These are phyloP conservation scores for Pseudomyrmex gracilis DNA, from an alignment of 1,140 invertebrate genomes.

Conservation along the genomic window DNA sequence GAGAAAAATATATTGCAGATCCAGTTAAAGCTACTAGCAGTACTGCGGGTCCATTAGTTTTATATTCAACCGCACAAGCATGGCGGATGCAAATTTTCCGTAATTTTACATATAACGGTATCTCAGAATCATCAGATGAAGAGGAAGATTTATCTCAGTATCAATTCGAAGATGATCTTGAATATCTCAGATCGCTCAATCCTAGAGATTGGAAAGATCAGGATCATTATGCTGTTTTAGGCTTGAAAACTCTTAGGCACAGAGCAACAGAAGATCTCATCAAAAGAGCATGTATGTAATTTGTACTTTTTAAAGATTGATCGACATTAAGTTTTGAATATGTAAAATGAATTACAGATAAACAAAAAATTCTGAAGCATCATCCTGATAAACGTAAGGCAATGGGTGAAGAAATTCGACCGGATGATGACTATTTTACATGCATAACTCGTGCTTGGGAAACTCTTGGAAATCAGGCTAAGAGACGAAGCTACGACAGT, in stretches of 20 bases:
- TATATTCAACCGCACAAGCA: constrained; percentile 79
- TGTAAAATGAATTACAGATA: constrained; percentile 86
- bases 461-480: constrained; percentile 92
- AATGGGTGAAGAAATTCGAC: constrained; percentile 92
- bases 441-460: constrained; percentile 99
- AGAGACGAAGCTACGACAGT: constrained; percentile 96
- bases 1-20: constrained; percentile 34
- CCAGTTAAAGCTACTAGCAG: constrained; percentile 30
- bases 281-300: constrained; percentile 94
- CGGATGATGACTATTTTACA: constrained; percentile 98
- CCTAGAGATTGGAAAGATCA: constrained; percentile 99
- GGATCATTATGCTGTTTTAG: constrained; percentile 98
- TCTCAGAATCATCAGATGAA: constrained; percentile 81
- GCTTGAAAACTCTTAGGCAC: constrained; percentile 92
- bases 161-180: constrained; percentile 92
- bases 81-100: constrained; percentile 79
- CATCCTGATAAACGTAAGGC: constrained; percentile 99
- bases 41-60: constrained; percentile 75
- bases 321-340: not conserved
- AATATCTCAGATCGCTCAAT: constrained; percentile 94
- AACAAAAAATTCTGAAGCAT: constrained; percentile 96
- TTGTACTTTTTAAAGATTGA: constrained; percentile 28
- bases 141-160: constrained; percentile 87
- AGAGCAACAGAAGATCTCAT: constrained; percentile 96
- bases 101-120: constrained; percentile 56